phyloP scores from a whole-genome alignment of 1,140 invertebrate genomes.

The Zaprionus tsacasi region DNA sequence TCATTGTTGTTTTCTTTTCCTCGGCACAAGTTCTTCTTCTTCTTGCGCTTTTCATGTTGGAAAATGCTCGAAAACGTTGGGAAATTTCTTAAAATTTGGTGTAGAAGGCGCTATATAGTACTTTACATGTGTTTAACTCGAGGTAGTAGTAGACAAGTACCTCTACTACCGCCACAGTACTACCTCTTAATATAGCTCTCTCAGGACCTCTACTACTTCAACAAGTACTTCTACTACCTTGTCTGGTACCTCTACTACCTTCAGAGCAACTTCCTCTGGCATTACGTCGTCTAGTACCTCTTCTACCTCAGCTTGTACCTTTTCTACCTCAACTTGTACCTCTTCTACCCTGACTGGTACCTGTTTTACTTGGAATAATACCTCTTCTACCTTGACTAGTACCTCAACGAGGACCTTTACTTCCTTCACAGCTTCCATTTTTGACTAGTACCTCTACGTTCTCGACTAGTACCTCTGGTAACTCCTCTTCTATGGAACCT shows the following conservation, averaged over 20 bases:
- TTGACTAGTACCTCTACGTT: background rate
- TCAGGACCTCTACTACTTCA: background rate
- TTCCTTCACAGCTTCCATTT: background rate
- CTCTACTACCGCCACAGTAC: background rate
- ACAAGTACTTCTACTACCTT: background rate
- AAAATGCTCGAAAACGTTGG: background rate
- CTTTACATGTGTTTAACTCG: too few species aligned
- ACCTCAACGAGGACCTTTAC: background rate
- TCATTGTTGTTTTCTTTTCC: slow-evolving; percentile 16
- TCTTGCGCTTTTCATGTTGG: background rate
- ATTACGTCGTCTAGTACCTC: too few species aligned
- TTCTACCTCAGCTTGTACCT: background rate
- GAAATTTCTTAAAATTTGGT: background rate
- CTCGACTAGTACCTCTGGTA: background rate
- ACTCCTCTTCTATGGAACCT: background rate
- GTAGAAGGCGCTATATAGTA: too few species aligned
- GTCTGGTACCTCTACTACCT: background rate
- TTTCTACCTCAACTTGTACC: background rate
- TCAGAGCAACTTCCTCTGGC: too few species aligned
- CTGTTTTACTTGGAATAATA: background rate
- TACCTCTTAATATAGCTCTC: background rate
- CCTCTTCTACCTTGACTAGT: background rate
- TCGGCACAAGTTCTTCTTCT: background rate
- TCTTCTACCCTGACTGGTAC: background rate
- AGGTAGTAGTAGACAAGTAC: too few species aligned